These are phyloP conservation scores for Adineta ricciae DNA, from an alignment of 2,888 invertebrate genomes.

Conservation along the genomic window DNA sequence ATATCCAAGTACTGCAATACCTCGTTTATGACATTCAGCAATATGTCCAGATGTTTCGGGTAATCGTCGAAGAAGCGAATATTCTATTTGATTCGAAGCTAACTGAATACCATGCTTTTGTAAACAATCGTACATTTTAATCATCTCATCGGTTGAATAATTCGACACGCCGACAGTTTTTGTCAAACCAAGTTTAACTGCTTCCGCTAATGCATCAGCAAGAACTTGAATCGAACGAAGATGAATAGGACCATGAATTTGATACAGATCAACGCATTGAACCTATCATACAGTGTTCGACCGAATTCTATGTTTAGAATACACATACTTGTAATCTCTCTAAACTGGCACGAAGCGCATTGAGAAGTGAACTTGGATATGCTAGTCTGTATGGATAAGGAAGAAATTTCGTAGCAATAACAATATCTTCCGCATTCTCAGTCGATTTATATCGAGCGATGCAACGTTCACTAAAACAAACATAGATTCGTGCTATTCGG, in stretches of 20 bases:
- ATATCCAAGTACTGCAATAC: constrained; percentile 8
- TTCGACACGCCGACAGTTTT: constrained; percentile 6
- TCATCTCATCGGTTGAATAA: constrained; percentile 1
- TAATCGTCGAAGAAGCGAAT: neutral
- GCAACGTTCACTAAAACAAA: constrained; percentile 10
- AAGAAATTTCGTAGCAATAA: neutral
- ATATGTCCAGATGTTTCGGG: constrained; percentile 16
- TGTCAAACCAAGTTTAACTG: constrained; percentile 3
- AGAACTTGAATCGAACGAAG: constrained; percentile 5
- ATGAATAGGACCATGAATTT: constrained; percentile 3
- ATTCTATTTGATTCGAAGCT: constrained; percentile 12
- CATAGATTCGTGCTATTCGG: no score
- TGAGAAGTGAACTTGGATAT: neutral
- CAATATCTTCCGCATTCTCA: neutral
- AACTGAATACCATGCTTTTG: constrained; percentile 20
- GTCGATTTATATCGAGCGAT: neutral
- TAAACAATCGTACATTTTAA: constrained; percentile 17
- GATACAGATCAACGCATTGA: neutral
- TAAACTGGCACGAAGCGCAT: constrained; percentile 1
- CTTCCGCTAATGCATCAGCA: constrained; percentile 9
- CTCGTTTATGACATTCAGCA: constrained; percentile 22
- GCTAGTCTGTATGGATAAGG: neutral
- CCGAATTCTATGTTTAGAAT: no score
- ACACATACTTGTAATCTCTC: neutral
- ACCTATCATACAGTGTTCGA: no score